Conservation (phyloP, 2,888 invertebrate species). For the Cyclophora punctaria region DNA sequence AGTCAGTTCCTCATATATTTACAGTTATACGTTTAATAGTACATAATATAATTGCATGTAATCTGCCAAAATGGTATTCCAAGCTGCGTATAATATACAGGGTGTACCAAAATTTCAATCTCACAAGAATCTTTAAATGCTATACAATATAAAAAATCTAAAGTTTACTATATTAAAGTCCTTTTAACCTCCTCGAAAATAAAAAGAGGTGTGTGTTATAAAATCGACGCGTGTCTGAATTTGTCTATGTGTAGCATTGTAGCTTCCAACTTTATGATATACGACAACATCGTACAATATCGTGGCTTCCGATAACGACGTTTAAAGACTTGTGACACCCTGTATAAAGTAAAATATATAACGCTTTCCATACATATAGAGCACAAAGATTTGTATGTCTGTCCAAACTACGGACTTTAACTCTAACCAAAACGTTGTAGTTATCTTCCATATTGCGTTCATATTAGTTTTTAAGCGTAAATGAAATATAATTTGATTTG, state of each 20-base stretch:
- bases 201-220: no score
- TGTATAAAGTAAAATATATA: no score
- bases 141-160: no score
- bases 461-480: conserved; percentile 45
- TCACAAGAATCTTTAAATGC: no score
- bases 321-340: conserved; percentile 3
- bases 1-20: conserved; percentile 32
- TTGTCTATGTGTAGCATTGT: no score
- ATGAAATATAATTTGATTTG: conserved; percentile 31
- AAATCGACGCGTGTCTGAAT: no score
- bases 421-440: conserved; percentile 46
- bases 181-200: no score
- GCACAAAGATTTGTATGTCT: conserved; percentile 39
- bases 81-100: not conserved
- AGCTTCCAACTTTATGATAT: no score
- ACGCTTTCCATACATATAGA: conserved; percentile 14
- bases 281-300: no score
- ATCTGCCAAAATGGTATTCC: conserved; percentile 16
- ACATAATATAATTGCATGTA: conserved; percentile 20
- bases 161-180: no score
- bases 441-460: conserved; percentile 52
- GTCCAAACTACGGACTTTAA: conserved; percentile 17
- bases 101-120: no score
- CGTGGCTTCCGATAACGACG: not conserved
- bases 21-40: conserved; percentile 20